Evolutionary conservation across 2,113 vertebrate genomes (phyloP).

Genomic region (Bujurquina vittata): DNA sequence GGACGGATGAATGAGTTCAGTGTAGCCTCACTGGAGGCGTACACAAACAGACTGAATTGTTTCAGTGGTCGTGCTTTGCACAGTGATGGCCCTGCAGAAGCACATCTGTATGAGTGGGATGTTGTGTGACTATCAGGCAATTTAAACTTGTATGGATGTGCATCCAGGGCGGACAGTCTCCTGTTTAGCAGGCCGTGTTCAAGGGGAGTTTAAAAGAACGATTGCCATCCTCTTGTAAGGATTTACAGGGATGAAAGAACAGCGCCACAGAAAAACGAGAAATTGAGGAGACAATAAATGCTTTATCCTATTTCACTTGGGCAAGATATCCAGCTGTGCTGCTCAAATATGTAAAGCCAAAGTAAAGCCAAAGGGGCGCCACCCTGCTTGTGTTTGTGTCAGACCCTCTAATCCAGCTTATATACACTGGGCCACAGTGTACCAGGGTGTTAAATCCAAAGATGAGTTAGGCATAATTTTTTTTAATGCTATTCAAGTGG

Average conservation of each 20-base stretch:
- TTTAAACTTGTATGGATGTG: conserved; percentile 43
- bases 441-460: conserved; percentile 34
- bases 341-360: conserved; percentile 62
- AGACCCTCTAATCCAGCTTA: conserved; percentile 58
- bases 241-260: conserved; percentile 36
- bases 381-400: conserved; percentile 50
- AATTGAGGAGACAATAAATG: conserved; percentile 40
- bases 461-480: conserved; percentile 42
- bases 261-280: conserved; percentile 18
- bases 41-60: conserved; percentile 54
- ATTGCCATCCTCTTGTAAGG: conserved; percentile 25
- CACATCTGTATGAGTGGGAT: conserved; percentile 52
- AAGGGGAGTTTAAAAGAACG: conserved; percentile 32
- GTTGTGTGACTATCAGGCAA: conserved; percentile 33
- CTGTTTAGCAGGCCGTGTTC: conserved; percentile 35
- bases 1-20: conserved; percentile 67
- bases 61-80: conserved; percentile 58
- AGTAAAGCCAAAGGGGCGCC: conserved; percentile 52
- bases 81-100: conserved; percentile 52
- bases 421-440: conserved; percentile 51
- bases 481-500: conserved; percentile 46
- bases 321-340: conserved; percentile 49
- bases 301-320: conserved; percentile 48
- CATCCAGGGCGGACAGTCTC: conserved; percentile 31
- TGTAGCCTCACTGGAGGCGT: conserved; percentile 59